phyloP scores from a whole-genome alignment of 2,888 invertebrate species.

The Drosophila gaucha region DNA sequence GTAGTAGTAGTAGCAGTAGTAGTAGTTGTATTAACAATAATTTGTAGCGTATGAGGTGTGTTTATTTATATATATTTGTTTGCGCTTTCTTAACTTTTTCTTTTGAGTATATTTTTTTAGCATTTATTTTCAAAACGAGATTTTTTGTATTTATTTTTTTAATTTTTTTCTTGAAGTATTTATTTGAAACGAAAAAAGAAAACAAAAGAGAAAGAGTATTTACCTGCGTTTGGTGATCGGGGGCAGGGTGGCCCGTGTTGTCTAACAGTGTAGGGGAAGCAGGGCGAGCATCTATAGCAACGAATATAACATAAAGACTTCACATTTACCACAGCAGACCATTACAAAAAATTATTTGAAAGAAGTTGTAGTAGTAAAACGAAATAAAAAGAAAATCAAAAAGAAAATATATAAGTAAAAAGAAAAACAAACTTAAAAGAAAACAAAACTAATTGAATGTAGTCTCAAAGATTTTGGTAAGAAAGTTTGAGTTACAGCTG shows the following conservation, averaged over 20 bases:
- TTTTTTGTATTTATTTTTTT: slow-evolving; percentile 37
- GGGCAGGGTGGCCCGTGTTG: slow-evolving; percentile 92
- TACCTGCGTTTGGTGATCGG: slow-evolving; percentile 91
- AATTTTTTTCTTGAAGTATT: slow-evolving; percentile 55
- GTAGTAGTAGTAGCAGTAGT: slow-evolving; percentile 41
- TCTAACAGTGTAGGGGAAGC: slow-evolving; percentile 94
- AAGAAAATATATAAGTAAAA: slow-evolving; percentile 22
- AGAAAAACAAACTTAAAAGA: slow-evolving; percentile 4
- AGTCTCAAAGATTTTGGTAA: slow-evolving; percentile 46
- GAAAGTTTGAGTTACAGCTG: slow-evolving; percentile 41
- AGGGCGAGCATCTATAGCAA: slow-evolving; percentile 97
- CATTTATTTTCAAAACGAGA: slow-evolving; percentile 48
- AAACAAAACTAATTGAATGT: slow-evolving; percentile 31
- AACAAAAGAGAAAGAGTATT: slow-evolving; percentile 85
- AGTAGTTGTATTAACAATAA: slow-evolving; percentile 45
- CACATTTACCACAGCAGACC: slow-evolving; percentile 86
- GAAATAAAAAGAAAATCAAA: slow-evolving; percentile 27
- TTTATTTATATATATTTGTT: slow-evolving; percentile 51
- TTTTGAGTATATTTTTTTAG: slow-evolving; percentile 44
- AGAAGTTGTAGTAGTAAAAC: slow-evolving; percentile 77
- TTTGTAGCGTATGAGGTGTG: slow-evolving; percentile 58
- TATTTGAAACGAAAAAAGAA: slow-evolving; percentile 57
- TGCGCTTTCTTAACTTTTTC: slow-evolving; percentile 66
- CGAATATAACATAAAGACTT: slow-evolving; percentile 92
- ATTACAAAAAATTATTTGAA: slow-evolving; percentile 84